Evolutionary conservation across 2,797 vertebrate species (phyloP), one percentile per base, ranked within the genome.

Genomic region (Coendou prehensilis): DNA sequence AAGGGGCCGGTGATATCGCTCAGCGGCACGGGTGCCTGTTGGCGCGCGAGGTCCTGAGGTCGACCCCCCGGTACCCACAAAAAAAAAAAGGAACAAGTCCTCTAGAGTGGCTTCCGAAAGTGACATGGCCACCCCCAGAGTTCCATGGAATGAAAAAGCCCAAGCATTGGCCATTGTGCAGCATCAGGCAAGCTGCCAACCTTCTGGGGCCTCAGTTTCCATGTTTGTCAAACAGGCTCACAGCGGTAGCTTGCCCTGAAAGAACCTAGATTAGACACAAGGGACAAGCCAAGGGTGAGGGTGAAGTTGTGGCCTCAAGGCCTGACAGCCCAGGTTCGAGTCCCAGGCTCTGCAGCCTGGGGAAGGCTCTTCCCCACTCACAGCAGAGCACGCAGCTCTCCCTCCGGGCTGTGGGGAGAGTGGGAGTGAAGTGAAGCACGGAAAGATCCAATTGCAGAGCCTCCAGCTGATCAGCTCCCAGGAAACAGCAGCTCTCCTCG

Each of bases 381-480:
- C 80, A 67, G 50, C 33, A 4, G 78, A 47, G 37, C 30, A 17
- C 20, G 13, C 13, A 37, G 82, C 2, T 2, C 69, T 54, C 13
- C 28, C 5, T 15, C 14, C 0, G 18, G 69, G 28, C 79, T 15
- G n/a, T 2, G 20, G 54, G 86, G 45, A 47, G 73, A 23, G 2
- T 50, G 2, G 0, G 0, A 3, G 63, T 14, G 47, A 50, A 17
- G 10, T 0, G 11, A 30, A 8, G 28, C 45, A 9, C 5, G 11
- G 73, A 9, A 76, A 61, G 28, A n/a, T 13, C 10, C 28, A 17
- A 6, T 17, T 10, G 14, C 61, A 64, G 81, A 45, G 54, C 61
- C 90, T 15, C 3, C 8, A 30, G 17, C 50, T 0, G 6, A 15
- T 41, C 75, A 67, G 61, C 75, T 52, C 30, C 54, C 45, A 0